A percentile compares a stretch with the other conserved stretches of the same genome.
These are phyloP conservation scores for Trogon surrucura DNA, from an alignment of 2,113 vertebrate genomes.

Conservation along the genomic window DNA sequence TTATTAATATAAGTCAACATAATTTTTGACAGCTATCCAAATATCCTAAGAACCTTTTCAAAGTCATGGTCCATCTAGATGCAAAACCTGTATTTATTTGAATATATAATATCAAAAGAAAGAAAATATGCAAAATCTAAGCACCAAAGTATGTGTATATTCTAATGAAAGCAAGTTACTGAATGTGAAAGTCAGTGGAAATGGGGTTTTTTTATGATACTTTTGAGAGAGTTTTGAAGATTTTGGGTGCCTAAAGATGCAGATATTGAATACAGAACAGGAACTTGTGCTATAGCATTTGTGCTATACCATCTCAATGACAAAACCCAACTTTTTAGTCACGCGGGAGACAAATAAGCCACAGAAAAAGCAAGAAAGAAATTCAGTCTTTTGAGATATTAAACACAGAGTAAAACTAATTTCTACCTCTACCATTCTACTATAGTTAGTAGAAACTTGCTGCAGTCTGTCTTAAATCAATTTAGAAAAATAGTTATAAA, in stretches of 20 bases:
- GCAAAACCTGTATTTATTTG: conserved; percentile 67
- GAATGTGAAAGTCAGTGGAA: neutral
- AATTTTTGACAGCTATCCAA: conserved; percentile 55
- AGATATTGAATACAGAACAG: neutral
- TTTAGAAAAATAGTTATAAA: neutral
- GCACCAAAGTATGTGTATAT: neutral
- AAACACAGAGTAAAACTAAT: neutral
- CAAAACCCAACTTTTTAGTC: neutral
- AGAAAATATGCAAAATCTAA: conserved; percentile 41
- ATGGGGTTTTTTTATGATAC: neutral
- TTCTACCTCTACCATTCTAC: neutral
- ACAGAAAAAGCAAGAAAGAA: neutral
- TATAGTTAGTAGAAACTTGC: neutral
- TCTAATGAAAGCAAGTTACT: conserved; percentile 19
- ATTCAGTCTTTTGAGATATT: neutral
- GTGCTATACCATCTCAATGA: neutral
- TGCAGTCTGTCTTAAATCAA: neutral
- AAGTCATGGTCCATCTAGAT: conserved; percentile 32
- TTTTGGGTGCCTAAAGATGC: neutral
- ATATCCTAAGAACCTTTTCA: conserved; percentile 30
- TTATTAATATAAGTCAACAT: conserved; percentile 66
- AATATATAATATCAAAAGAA: conserved; percentile 41
- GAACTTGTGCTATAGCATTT: neutral
- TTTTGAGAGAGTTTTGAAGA: neutral
- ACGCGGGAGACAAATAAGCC: neutral